Percentiles rank a stretch among this genome's conserved stretches.
Evolutionary conservation across 2,888 invertebrate genomes (phyloP).

Genomic region (Epsilonema sp.): DNA sequence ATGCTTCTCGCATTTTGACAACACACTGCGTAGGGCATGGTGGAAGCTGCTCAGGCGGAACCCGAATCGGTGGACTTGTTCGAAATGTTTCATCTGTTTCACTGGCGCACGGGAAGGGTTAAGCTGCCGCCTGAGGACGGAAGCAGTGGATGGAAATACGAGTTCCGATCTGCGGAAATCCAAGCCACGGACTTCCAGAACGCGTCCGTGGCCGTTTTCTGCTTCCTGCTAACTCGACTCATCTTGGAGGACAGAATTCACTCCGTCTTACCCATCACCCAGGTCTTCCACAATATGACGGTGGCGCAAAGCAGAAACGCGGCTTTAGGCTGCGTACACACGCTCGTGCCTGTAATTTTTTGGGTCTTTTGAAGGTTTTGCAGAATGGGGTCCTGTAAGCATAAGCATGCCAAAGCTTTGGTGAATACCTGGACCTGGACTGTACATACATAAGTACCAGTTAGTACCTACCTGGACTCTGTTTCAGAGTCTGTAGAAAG

Average conservation of each 20-base stretch:
- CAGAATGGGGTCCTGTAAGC: too few relatives aligned
- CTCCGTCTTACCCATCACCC: neutral
- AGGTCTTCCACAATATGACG: neutral
- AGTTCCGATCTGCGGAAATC: constrained; percentile 84
- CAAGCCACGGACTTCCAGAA: constrained; percentile 97
- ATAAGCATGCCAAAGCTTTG: too few relatives aligned
- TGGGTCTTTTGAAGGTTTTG: too few relatives aligned
- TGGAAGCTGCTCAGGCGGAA: neutral
- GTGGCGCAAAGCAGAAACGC: neutral
- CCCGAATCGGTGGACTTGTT: too few relatives aligned
- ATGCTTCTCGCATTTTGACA: too few relatives aligned
- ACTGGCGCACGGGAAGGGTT: constrained; percentile 36
- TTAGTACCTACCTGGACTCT: too few relatives aligned
- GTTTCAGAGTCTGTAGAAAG: too few relatives aligned
- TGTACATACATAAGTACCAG: too few relatives aligned
- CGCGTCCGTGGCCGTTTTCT: constrained; percentile 85
- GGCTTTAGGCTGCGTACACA: neutral
- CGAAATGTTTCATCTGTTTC: constrained; percentile 2
- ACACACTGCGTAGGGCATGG: constrained; percentile 3
- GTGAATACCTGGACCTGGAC: too few relatives aligned
- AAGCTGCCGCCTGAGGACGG: constrained; percentile 66
- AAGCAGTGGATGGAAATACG: constrained; percentile 90
- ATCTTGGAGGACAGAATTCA: constrained; percentile 41
- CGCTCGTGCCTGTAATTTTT: too few relatives aligned
- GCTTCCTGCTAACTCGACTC: constrained; percentile 68